Evolutionary conservation across 2,113 vertebrate species (phyloP).

Genomic region (Ophthalmotilapia sp.): DNA sequence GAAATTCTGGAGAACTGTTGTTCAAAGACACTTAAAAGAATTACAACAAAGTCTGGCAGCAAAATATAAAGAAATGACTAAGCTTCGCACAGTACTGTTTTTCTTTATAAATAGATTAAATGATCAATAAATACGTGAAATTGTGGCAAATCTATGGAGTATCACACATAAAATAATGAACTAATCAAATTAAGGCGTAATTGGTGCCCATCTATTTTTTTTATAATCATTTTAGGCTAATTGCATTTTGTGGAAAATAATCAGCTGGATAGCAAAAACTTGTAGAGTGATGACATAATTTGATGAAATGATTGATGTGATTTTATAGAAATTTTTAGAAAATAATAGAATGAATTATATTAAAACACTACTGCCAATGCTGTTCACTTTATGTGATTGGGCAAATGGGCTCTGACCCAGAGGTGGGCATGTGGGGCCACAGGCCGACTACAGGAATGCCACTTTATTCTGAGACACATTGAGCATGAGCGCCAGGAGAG

Average conservation of each 20-base stretch:
- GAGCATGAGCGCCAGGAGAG: not conserved
- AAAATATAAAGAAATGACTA: not conserved
- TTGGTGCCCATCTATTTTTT: not conserved
- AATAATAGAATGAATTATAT: not conserved
- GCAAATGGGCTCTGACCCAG: not conserved
- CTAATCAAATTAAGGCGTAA: not conserved
- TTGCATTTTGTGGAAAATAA: not conserved
- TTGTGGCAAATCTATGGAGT: not conserved
- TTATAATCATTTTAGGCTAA: not conserved
- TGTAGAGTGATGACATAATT: not conserved
- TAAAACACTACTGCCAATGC: not conserved
- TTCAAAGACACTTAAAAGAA: not conserved
- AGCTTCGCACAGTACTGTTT: not conserved
- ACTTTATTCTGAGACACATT: not conserved
- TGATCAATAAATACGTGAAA: not conserved
- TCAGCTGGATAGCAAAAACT: not conserved
- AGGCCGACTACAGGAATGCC: not conserved
- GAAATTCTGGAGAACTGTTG: not conserved
- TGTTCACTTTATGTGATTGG: not conserved
- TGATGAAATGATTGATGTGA: not conserved
- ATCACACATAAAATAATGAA: not conserved
- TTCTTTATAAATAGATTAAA: not conserved
- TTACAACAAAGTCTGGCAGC: not conserved
- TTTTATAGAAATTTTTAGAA: not conserved
- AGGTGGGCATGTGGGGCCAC: not conserved